phyloP scores from a whole-genome alignment of 2,888 invertebrate genomes.

The Schizotus pectinicornis region DNA sequence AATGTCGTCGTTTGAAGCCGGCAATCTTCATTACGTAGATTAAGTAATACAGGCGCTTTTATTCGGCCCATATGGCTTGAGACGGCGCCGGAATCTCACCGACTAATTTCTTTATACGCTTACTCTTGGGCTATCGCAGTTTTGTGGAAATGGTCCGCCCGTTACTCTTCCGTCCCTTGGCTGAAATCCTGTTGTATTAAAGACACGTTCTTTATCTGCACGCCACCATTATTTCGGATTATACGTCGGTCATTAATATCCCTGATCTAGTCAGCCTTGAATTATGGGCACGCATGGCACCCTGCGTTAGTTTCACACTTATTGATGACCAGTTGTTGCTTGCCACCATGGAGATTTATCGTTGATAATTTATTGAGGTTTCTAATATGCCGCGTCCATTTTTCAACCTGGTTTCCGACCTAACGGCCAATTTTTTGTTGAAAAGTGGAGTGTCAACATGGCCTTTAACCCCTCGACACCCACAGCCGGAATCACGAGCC shows the following conservation, averaged over 20 bases:
- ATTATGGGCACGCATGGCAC: slow-evolving; percentile 36
- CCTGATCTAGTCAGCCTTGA: slow-evolving; percentile 26
- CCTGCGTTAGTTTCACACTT: slow-evolving; percentile 24
- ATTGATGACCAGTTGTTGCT: slow-evolving; percentile 19
- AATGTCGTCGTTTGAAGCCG: neutral
- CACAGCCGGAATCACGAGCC: neutral
- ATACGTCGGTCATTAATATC: slow-evolving; percentile 9
- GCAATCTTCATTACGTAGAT: neutral
- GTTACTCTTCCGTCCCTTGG: slow-evolving; percentile 1
- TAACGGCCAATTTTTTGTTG: slow-evolving; percentile 5
- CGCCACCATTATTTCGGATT: slow-evolving; percentile 11
- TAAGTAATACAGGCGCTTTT: neutral
- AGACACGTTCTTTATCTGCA: slow-evolving; percentile 4
- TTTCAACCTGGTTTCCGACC: neutral
- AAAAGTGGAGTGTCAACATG: neutral
- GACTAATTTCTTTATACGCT: no score
- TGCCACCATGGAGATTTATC: slow-evolving; percentile 16
- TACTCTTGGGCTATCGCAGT: no score
- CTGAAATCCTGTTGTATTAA: slow-evolving; percentile 4
- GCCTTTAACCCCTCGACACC: no score
- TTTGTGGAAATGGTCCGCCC: neutral
- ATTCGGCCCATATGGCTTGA: no score
- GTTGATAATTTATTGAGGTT: slow-evolving; percentile 1
- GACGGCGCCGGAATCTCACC: no score
- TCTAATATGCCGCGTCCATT: neutral